Evolutionary conservation across 64 coral and sea anemone genomes (phyloP), one percentile per base, ranked within the genome.

Genomic region (Stichodactyla helianthus): DNA sequence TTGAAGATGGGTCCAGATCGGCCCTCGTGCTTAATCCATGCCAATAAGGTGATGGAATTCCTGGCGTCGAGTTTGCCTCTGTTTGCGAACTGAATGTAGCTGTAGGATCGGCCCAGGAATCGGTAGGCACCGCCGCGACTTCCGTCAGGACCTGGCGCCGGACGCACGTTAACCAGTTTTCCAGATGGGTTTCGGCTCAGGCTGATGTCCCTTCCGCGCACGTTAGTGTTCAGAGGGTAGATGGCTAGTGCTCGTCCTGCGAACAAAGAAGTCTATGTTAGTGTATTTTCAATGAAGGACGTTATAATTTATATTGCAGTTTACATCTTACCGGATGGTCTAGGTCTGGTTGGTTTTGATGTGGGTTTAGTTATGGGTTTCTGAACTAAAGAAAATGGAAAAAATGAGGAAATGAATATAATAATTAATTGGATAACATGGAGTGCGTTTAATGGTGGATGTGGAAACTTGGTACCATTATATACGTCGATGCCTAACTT

Each of bases 61-160:
- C 22, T n/a, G 0, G 95, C 89, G 60, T 97, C 95, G 25, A 97
- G 56, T 82, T 85, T 88, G 56, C 88, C 92, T 11, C 85, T 16
- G 86, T 97, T 97, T 20, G 91, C 88, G 20, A 97, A 92, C 56
- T 93, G 52, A 50, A 93, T 89, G 71, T 88, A 94, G 19, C 93
- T 94, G 86, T 85, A 71, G n/a, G 79, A 53, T 26, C 78, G 51
- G n/a, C 93, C 93, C 77, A 15, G 13, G 50, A 94, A 94, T 65
- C 55, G 79, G 60, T 84, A 83, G 7, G 93, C 68, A 52, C 88
- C 89, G n/a, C 59, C 64, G 18, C 87, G 93, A 54, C 51, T 77
- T 58, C 68, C 44, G 26, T 84, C 68, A 61, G 93, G 93, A 4
- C 93, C 93, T 84, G 51, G 84, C 7, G 85, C 85, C 28, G 51